phyloP scores from a whole-genome alignment of 2,797 vertebrate species.

The Botia almorhae region DNA sequence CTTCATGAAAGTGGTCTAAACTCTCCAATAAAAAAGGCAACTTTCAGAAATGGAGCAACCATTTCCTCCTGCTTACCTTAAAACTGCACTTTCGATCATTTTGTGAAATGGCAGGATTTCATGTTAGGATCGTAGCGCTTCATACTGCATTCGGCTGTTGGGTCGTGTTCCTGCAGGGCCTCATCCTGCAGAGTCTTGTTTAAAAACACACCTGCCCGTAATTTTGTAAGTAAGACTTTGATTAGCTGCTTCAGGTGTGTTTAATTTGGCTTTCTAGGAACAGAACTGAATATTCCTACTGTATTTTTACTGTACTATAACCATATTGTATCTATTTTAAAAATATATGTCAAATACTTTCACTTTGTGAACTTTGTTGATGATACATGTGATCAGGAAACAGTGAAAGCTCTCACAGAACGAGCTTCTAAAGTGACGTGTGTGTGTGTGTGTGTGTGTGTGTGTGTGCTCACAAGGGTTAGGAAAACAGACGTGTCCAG shows the following conservation, averaged over 20 bases:
- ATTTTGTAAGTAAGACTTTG: not conserved
- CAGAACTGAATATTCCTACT: not conserved
- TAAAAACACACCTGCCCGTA: not conserved
- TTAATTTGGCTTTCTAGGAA: not conserved
- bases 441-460: conserved; percentile 18
- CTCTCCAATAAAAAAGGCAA: not conserved
- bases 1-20: too few relatives aligned
- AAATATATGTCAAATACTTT: too few relatives aligned
- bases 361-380: conserved; percentile 6
- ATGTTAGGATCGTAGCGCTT: not conserved
- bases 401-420: not conserved
- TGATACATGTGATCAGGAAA: conserved; percentile 21
- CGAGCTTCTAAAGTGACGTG: too few relatives aligned
- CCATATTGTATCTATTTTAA: too few relatives aligned
- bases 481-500: conserved; percentile 43
- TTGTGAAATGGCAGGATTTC: not conserved
- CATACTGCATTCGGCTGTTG: not conserved
- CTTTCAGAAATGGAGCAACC: too few relatives aligned
- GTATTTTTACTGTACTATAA: not conserved
- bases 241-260: not conserved
- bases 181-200: not conserved
- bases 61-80: not conserved
- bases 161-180: not conserved
- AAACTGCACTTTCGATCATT: not conserved
- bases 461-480: conserved; percentile 44